phyloP scores from a whole-genome alignment of 2,113 vertebrate species.

The Lophochroa leadbeateri region DNA sequence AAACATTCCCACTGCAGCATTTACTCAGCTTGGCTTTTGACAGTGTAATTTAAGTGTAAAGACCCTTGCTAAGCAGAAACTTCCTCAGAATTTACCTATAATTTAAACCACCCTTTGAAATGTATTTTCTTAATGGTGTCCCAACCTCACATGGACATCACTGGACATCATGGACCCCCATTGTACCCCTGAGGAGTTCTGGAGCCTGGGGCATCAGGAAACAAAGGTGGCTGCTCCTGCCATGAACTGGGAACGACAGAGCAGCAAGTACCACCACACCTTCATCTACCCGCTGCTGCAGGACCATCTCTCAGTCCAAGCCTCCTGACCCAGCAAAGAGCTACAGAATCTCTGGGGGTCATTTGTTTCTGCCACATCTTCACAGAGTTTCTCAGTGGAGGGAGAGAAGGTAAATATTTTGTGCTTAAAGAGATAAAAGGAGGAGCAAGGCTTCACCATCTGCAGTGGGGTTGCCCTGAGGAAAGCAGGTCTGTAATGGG shows the following conservation, averaged over 20 bases:
- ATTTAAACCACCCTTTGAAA: not conserved
- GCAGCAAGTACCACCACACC: not conserved
- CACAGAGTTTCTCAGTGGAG: not conserved
- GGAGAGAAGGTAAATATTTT: not conserved
- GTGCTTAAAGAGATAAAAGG: not conserved
- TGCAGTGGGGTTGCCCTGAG: not conserved
- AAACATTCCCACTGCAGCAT: not conserved
- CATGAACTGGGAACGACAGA: not conserved
- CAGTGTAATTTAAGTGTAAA: not conserved
- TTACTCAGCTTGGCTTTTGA: not conserved
- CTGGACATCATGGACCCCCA: not conserved
- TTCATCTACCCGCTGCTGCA: not conserved
- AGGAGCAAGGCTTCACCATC: not conserved
- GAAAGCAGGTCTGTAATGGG: not conserved
- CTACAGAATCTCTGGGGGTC: not conserved
- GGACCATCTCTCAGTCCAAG: not conserved
- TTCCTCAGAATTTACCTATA: not conserved
- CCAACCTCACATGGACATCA: not conserved
- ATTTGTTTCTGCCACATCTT: not conserved
- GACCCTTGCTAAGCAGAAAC: conserved; percentile 5
- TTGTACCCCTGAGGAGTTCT: not conserved
- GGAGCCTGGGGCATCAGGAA: not conserved
- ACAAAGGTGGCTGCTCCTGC: not conserved
- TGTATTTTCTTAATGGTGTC: not conserved
- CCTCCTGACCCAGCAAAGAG: not conserved